Conservation (phyloP, 1,140 invertebrate species). For the Ceratosolen fusciceps region DNA sequence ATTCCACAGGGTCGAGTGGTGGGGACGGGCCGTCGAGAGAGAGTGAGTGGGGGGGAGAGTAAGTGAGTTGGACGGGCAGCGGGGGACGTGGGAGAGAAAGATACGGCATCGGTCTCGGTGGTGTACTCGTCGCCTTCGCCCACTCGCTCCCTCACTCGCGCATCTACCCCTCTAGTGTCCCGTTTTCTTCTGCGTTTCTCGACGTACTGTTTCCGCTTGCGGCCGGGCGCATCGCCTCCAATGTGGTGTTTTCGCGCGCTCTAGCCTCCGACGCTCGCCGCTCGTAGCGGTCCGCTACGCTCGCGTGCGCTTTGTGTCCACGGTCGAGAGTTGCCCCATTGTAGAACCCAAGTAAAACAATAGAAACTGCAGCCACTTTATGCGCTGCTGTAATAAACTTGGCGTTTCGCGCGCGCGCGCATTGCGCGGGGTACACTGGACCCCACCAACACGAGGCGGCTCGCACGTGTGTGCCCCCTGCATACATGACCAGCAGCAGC, state of each 20-base stretch:
- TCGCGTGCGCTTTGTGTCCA: too few relatives aligned
- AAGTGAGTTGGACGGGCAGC: not conserved
- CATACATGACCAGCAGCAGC: too few relatives aligned
- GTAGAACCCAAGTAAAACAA: conserved; percentile 66
- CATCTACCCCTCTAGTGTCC: too few relatives aligned
- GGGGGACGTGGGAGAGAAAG: conserved; percentile 12
- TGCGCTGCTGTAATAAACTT: conserved; percentile 59
- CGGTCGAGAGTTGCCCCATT: conserved; percentile 61
- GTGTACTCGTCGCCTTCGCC: too few relatives aligned
- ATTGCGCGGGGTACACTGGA: conserved; percentile 7
- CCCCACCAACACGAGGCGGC: not conserved
- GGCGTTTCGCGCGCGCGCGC: conserved; percentile 45
- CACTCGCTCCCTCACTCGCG: too few relatives aligned
- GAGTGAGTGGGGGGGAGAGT: conserved; percentile 33
- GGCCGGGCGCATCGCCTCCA: too few relatives aligned
- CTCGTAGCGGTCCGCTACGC: too few relatives aligned
- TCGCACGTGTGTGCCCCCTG: not conserved
- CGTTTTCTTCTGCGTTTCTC: too few relatives aligned
- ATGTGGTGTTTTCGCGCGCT: too few relatives aligned
- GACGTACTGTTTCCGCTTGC: too few relatives aligned
- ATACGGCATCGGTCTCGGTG: not conserved
- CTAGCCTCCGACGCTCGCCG: too few relatives aligned
- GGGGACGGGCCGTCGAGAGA: conserved; percentile 48
- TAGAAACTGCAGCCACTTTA: conserved; percentile 63
- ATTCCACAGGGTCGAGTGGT: conserved; percentile 62